A percentile compares a stretch with the other conserved stretches of the same genome.
Conservation (phyloP, 2,113 vertebrate species). For the Plectropomus leopardus region DNA sequence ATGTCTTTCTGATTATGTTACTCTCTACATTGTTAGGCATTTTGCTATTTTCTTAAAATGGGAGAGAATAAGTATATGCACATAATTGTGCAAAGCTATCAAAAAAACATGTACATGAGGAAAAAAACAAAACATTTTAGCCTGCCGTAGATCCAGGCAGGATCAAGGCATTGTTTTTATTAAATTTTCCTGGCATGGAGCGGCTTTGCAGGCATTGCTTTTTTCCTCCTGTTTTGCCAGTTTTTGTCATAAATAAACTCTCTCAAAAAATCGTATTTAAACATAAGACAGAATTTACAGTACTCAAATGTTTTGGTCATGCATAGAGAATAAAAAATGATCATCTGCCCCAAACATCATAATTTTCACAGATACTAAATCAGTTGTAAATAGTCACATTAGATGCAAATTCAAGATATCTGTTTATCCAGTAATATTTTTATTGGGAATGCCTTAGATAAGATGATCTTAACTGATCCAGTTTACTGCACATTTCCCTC, state of each 20-base stretch:
- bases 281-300: neutral
- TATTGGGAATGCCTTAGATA: neutral
- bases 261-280: neutral
- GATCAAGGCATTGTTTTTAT: too few relatives aligned
- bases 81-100: too few relatives aligned
- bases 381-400: neutral
- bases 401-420: neutral
- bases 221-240: too few relatives aligned
- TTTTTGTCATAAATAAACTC: neutral
- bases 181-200: too few relatives aligned
- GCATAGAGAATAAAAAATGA: neutral
- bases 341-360: neutral
- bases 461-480: neutral
- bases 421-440: neutral
- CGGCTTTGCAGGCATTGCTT: too few relatives aligned
- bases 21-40: neutral
- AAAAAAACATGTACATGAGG: too few relatives aligned
- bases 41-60: too few relatives aligned
- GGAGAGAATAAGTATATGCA: too few relatives aligned
- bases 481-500: neutral
- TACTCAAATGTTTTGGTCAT: neutral
- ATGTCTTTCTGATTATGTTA: neutral
- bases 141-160: too few relatives aligned
- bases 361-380: slow-evolving; percentile 2
- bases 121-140: too few relatives aligned